phyloP scores from a whole-genome alignment of 2,888 invertebrate genomes.

The Dolomedes plantarius region DNA sequence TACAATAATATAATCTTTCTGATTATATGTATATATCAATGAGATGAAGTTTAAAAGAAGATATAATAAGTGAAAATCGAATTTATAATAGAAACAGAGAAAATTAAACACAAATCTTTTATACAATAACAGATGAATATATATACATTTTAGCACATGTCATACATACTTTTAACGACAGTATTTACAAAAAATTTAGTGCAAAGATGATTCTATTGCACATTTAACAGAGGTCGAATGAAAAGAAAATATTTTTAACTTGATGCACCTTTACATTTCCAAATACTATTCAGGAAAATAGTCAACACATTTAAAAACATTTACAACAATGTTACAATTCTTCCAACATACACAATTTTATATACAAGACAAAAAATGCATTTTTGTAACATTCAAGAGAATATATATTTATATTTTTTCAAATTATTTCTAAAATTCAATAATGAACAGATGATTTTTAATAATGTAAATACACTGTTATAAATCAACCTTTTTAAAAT shows the following conservation, averaged over 20 bases:
- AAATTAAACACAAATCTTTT: background rate
- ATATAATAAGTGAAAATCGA: slow-evolving; percentile 1
- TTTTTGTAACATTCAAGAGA: slow-evolving; percentile 45
- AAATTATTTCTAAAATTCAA: background rate
- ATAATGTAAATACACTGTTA: no score
- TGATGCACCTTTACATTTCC: slow-evolving; percentile 26
- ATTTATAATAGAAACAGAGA: background rate
- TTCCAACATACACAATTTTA: slow-evolving; percentile 33
- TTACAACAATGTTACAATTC: slow-evolving; percentile 32
- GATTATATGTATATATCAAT: background rate
- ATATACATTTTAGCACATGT: slow-evolving; percentile 25
- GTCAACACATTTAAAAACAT: slow-evolving; percentile 30
- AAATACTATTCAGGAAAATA: slow-evolving; percentile 17
- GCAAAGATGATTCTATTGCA: slow-evolving; percentile 25
- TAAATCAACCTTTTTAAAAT: no score
- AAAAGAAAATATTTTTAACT: slow-evolving; percentile 23
- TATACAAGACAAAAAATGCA: slow-evolving; percentile 49
- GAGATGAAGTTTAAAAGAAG: background rate
- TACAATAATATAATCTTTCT: slow-evolving; percentile 7
- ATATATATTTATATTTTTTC: slow-evolving; percentile 15
- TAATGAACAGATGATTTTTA: no score
- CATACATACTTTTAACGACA: slow-evolving; percentile 6
- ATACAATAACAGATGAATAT: slow-evolving; percentile 11
- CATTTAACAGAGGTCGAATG: slow-evolving; percentile 16
- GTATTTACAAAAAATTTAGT: slow-evolving; percentile 23